Evolutionary conservation across 2,797 vertebrate genomes (phyloP).

Genomic region (Intellagama lesueurii): DNA sequence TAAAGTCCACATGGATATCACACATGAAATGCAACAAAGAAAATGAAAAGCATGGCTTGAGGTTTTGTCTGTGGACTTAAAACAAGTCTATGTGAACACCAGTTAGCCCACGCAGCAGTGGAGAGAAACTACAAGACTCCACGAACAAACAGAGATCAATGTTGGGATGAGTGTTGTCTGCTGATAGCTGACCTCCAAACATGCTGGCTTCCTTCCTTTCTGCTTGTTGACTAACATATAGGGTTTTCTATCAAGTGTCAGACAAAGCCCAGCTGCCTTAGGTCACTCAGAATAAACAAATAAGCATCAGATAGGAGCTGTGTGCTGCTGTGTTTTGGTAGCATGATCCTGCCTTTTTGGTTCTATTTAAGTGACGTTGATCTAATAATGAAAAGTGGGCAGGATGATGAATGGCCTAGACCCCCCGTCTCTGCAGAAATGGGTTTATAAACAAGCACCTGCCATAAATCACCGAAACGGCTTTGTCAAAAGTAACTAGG

Average conservation of each 20-base stretch:
- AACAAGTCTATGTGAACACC: slow-evolving; percentile 4
- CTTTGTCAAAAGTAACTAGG: slow-evolving; percentile 82
- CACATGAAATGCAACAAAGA: background rate
- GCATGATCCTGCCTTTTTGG: slow-evolving; percentile 63
- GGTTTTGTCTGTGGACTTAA: background rate
- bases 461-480: slow-evolving; percentile 83
- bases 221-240: slow-evolving; percentile 44
- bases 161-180: slow-evolving; percentile 42
- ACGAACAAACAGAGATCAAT: slow-evolving; percentile 46
- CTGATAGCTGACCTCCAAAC: slow-evolving; percentile 43
- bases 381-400: slow-evolving; percentile 80
- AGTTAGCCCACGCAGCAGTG: slow-evolving; percentile 16
- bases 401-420: slow-evolving; percentile 82
- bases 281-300: slow-evolving; percentile 68
- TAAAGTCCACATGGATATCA: accelerated
- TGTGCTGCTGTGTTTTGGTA: slow-evolving; percentile 62
- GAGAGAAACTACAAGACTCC: slow-evolving; percentile 18
- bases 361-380: slow-evolving; percentile 76
- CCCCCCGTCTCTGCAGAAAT: slow-evolving; percentile 73
- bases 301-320: slow-evolving; percentile 49
- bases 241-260: slow-evolving; percentile 42
- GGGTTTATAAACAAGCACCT: slow-evolving; percentile 83
- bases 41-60: background rate
- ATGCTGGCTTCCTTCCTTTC: slow-evolving; percentile 35
- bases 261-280: slow-evolving; percentile 17